Evolutionary conservation across 2,797 vertebrate species (phyloP).

Genomic region (Platyrinchus mystaceus): DNA sequence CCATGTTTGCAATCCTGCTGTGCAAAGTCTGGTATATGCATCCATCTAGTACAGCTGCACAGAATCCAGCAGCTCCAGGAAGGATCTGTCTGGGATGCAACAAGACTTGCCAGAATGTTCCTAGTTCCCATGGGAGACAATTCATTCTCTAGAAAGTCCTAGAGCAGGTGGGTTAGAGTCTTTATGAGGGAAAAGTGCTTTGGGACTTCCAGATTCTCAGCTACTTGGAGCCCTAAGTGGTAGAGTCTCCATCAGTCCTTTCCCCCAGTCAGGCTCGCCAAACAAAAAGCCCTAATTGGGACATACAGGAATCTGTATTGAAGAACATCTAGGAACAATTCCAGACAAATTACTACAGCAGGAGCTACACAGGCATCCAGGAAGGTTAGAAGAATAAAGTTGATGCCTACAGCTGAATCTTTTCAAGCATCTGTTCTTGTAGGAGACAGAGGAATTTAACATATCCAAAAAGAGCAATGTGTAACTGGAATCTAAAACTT

Average conservation of each 20-base stretch:
- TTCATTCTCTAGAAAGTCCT: neutral
- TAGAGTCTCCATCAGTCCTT: neutral
- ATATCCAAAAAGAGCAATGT: accelerated
- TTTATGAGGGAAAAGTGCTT: neutral
- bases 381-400: neutral
- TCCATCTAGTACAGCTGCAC: neutral
- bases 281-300: neutral
- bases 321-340: neutral
- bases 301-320: neutral
- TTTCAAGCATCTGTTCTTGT: neutral
- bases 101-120: neutral
- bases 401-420: neutral
- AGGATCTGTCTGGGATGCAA: neutral
- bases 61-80: neutral
- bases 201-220: neutral
- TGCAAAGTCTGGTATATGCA: neutral
- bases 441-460: neutral
- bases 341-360: neutral
- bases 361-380: neutral
- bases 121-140: neutral
- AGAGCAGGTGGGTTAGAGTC: neutral
- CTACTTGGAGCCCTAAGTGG: neutral
- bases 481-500: neutral
- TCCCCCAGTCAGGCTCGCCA: neutral
- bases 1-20: accelerated